These are phyloP conservation scores for Gavia stellata DNA, from an alignment of 2,113 vertebrate species.

Conservation along the genomic window DNA sequence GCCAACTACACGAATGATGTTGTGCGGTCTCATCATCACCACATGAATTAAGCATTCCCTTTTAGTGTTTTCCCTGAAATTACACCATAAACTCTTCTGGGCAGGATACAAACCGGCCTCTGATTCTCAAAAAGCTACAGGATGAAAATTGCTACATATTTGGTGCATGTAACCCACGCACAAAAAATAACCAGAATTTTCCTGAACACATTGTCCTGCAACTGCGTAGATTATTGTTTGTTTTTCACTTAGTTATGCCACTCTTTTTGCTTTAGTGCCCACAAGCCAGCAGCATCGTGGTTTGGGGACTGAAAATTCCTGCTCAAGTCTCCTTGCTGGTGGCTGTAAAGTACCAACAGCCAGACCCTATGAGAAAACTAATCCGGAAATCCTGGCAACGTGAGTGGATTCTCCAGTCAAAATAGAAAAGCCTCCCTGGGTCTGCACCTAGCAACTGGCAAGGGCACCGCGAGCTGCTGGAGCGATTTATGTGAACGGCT, in stretches of 20 bases:
- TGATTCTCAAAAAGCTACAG: background rate
- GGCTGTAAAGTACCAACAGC: background rate
- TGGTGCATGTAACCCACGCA: background rate
- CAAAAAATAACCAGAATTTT: background rate
- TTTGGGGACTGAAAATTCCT: background rate
- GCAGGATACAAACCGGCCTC: background rate
- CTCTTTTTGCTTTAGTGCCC: background rate
- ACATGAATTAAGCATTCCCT: background rate
- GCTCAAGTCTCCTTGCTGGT: background rate
- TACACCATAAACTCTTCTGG: background rate
- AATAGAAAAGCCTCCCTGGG: slow-evolving; percentile 13
- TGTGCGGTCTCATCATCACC: background rate
- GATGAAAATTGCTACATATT: background rate
- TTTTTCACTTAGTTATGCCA: background rate
- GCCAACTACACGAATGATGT: background rate
- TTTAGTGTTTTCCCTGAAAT: background rate
- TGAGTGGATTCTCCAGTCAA: slow-evolving; percentile 23
- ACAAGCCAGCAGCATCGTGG: fast-evolving
- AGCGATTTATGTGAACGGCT: background rate
- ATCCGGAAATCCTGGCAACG: background rate
- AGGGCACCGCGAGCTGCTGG: background rate
- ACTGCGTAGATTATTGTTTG: background rate
- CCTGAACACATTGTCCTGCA: background rate
- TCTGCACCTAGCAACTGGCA: slow-evolving; percentile 13
- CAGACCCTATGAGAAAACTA: background rate